These are phyloP conservation scores for Cairina moschata DNA, from an alignment of 2,113 vertebrate species.

Conservation along the genomic window DNA sequence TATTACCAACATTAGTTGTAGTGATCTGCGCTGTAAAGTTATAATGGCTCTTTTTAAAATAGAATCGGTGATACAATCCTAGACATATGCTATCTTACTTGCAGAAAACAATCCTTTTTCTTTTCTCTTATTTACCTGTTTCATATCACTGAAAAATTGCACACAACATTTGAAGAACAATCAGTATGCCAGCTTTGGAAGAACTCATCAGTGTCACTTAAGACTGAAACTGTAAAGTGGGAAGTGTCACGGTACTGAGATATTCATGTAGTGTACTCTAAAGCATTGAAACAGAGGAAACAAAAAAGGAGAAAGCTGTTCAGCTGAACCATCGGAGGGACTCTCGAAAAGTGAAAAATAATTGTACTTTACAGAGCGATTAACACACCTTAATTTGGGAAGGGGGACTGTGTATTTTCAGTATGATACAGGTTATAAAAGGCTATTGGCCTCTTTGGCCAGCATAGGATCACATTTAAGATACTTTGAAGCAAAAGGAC, in stretches of 20 bases:
- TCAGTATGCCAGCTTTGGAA: slow-evolving; percentile 58
- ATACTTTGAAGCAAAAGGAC: background rate
- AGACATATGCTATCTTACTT: background rate
- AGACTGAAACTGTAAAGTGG: slow-evolving; percentile 50
- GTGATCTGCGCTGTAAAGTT: background rate
- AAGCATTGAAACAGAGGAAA: slow-evolving; percentile 17
- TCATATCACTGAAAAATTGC: slow-evolving; percentile 57
- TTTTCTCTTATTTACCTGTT: slow-evolving; percentile 41
- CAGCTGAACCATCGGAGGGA: background rate
- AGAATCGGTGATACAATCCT: background rate
- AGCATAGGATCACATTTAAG: background rate
- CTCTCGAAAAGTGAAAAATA: background rate
- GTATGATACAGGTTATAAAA: background rate
- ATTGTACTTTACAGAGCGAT: background rate
- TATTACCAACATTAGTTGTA: background rate
- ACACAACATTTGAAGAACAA: slow-evolving; percentile 56
- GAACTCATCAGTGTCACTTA: slow-evolving; percentile 46
- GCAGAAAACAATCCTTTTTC: background rate
- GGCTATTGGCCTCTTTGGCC: background rate
- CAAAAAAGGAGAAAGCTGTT: background rate
- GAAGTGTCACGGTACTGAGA: slow-evolving; percentile 19
- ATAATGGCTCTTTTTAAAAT: background rate
- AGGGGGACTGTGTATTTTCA: background rate
- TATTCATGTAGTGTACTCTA: slow-evolving; percentile 4
- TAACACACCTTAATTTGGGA: background rate